Conservation (phyloP, 2,888 invertebrate genomes). For the Platycheirus rosarum region DNA sequence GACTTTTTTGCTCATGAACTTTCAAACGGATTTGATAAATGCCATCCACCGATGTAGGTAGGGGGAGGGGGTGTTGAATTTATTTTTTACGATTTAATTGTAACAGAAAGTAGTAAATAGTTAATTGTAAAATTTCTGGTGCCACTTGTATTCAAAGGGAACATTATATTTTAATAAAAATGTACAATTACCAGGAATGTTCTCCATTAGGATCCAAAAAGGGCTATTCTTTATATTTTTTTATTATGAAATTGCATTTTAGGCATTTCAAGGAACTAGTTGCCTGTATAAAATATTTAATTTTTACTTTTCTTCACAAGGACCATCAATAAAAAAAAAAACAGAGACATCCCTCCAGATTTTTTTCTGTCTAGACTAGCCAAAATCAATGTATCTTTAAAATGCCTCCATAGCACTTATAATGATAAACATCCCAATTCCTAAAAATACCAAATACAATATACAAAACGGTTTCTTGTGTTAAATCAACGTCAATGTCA, state of each 20-base stretch:
- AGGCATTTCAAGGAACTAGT: too few relatives aligned
- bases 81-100: not conserved
- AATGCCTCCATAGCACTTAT: not conserved
- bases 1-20: constrained; percentile 77
- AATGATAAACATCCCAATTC: not conserved
- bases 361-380: constrained; percentile 15
- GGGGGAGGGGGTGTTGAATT: not conserved
- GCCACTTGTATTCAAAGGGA: too few relatives aligned
- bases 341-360: not conserved
- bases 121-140: too few relatives aligned
- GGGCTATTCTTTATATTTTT: too few relatives aligned
- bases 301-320: not conserved
- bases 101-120: too few relatives aligned
- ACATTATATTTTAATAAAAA: too few relatives aligned
- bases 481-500: not conserved
- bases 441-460: constrained; percentile 1
- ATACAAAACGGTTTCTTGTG: not conserved
- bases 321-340: not conserved
- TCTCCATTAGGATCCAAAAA: too few relatives aligned
- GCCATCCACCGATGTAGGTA: constrained; percentile 4
- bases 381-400: constrained; percentile 5
- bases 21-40: constrained; percentile 78
- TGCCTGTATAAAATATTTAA: too few relatives aligned
- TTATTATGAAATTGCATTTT: too few relatives aligned
- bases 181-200: too few relatives aligned